phyloP scores from a whole-genome alignment of 2,888 invertebrate species.

The Nasonia oneida region DNA sequence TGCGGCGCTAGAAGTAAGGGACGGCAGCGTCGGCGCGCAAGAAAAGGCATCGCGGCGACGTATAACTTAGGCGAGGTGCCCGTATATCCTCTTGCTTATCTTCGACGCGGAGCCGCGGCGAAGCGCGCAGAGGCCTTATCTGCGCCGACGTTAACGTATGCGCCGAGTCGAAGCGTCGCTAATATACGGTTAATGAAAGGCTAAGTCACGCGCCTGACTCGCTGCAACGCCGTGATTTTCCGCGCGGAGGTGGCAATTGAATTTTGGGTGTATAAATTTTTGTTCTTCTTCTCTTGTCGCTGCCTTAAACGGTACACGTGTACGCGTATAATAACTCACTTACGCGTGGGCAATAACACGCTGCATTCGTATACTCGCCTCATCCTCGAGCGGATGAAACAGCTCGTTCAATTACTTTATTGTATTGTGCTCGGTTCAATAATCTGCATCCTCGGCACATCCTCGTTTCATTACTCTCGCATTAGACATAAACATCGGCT shows the following conservation, averaged over 20 bases:
- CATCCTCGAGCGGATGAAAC: conserved; percentile 14
- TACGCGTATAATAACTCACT: background rate
- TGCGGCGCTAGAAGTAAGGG: background rate
- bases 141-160: conserved; percentile 67
- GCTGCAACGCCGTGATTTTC: conserved; percentile 1
- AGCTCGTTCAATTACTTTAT: conserved; percentile 44
- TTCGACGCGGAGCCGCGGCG: conserved; percentile 62
- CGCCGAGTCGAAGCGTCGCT: conserved; percentile 66
- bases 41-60: conserved; percentile 18
- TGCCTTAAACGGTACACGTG: background rate
- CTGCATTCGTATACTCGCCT: background rate
- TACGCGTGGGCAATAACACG: background rate
- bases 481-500: conserved; percentile 47
- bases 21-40: background rate
- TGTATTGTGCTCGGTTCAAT: conserved; percentile 25
- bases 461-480: conserved; percentile 44
- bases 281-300: background rate
- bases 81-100: conserved; percentile 71
- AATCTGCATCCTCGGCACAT: conserved; percentile 19
- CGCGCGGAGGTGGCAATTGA: background rate
- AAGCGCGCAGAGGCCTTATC: conserved; percentile 64
- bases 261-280: background rate
- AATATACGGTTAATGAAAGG: conserved; percentile 73
- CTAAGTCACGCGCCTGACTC: conserved; percentile 66
- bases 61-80: conserved; percentile 55